Base-by-base conservation (phyloP, 2,888 invertebrate species). In the Eremobia ochroleuca region DNA sequence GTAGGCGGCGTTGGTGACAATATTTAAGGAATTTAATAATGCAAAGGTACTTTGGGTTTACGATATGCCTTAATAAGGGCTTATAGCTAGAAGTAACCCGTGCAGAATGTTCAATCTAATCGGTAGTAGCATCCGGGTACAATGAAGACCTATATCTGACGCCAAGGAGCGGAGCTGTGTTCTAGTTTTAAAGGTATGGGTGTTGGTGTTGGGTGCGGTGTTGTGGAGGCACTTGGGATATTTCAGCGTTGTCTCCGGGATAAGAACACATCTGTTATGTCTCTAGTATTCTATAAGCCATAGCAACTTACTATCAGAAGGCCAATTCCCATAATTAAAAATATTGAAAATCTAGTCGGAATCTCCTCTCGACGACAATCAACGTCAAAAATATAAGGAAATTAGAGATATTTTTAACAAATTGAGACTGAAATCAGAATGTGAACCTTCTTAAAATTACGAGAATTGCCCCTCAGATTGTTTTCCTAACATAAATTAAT, bases 11-110 rank as follows among this genome's bases (percentile, higher is more conserved):
- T 65, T 68, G 55, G 85, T 72, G 86, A 86, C 85, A 85, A 83
- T 82, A 80, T 89, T 77, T 76, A 74, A 84, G 61, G 78, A 78
- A 85, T 82, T 87, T 82, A 83, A 77, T 71, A 83, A 81, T 81
- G 71, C 65, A 72, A 76, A 74, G 77, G 25, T 25, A 58, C 71
- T 76, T 69, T 55, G 59, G 67, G 34, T 52, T 37, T 46, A 68
- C 58, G 58, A 68, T 64, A 73, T 59, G 55, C 58, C 72, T 65
- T 52, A 52, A 59, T 65, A 76, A 25, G 77, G 78, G 11, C 1
- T 49, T 31, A 13, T 34, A 4, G 37, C 18, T 18, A 25, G 64
- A 46, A 64, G n/a, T 55, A 55, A 81, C 72, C 43, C 34, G 40
- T 18, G 28, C 34, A 52, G 28, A 81, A 43, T 62, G 25, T 52